A percentile compares a stretch with the other conserved stretches of the same genome.
These are phyloP conservation scores for Peromyscus leucopus DNA, from an alignment of 2,113 vertebrate species.

Conservation along the genomic window DNA sequence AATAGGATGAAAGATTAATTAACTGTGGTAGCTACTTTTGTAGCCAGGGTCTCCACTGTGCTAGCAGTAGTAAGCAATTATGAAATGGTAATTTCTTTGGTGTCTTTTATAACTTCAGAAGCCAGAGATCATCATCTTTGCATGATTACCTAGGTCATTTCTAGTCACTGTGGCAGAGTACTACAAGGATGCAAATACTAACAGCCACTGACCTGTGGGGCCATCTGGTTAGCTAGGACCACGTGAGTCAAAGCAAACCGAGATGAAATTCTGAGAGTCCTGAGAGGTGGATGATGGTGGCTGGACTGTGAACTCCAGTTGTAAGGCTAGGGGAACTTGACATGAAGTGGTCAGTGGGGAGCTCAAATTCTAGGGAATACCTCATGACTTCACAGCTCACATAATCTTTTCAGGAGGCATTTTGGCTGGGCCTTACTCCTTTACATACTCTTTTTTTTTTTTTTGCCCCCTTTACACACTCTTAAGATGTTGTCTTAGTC, in stretches of 20 bases:
- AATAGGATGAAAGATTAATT: no score
- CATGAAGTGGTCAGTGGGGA: neutral
- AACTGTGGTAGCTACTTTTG: no score
- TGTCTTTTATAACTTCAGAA: slow-evolving; percentile 4
- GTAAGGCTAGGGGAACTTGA: neutral
- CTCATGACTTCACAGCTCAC: neutral
- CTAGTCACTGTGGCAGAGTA: neutral
- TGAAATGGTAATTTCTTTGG: no score
- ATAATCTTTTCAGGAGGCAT: neutral
- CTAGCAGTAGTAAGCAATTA: no score
- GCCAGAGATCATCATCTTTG: neutral
- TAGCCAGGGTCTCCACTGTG: no score
- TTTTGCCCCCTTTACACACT: neutral
- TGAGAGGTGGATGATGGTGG: neutral
- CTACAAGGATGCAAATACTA: neutral
- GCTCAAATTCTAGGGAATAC: neutral
- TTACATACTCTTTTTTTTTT: no score
- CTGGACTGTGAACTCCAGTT: neutral
- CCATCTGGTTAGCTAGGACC: neutral
- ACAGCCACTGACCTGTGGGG: neutral
- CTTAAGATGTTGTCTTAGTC: neutral
- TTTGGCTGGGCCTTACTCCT: neutral
- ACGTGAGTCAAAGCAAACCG: neutral
- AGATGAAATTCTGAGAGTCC: neutral
- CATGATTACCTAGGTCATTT: neutral